Base-by-base conservation (phyloP, 2,113 vertebrate species). In the Murina feae region DNA sequence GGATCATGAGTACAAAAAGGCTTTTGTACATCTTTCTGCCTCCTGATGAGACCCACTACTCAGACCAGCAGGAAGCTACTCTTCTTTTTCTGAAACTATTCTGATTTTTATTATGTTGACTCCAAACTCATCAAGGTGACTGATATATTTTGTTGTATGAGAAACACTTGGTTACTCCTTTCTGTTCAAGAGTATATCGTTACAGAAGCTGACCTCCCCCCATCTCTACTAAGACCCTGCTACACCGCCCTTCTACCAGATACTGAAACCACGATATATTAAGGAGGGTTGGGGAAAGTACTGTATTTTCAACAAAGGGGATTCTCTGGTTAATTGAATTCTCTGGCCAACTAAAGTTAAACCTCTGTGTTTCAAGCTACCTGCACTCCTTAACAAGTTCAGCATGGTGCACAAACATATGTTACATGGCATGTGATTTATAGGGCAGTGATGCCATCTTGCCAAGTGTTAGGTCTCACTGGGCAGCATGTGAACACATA, bases 1-100 rank as follows among this genome's bases (percentile, higher is more conserved):
- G 87, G 95, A 93, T 95, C 87, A 94, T 83, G 81, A 72, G 23
- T 82, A 80, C 85, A 96, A 81, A 95, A 93, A 90, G 79, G 55
- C 66, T 95, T 96, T 86, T 86, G 93, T 58, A 80, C 23, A 75
- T 93, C 30, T 91, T 74, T 94, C 72, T 93, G 68, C 68, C 63
- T 96, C 78, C 90, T 47, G 0, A 3, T 74, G 86, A 93, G 81
- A 91, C 89, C 47, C 51, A 76, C 68, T 20, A 51, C 60, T 88
- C 72, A 93, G 37, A 91, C 2, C 18, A 35, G 16, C 20, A 76
- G 60, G 53, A 93, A 75, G 44, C 32, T 93, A 84, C n/a, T 88
- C 44, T 75, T 55, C 35, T 84, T 91, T 94, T 93, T 35, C 79
- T 90, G 85, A 90, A 86, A 71, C 21, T 74, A 17, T 68, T 28